Evolutionary conservation across 2,797 vertebrate species (phyloP), one percentile per base, ranked within the genome.

Genomic region (Leucoraja ocellata): DNA sequence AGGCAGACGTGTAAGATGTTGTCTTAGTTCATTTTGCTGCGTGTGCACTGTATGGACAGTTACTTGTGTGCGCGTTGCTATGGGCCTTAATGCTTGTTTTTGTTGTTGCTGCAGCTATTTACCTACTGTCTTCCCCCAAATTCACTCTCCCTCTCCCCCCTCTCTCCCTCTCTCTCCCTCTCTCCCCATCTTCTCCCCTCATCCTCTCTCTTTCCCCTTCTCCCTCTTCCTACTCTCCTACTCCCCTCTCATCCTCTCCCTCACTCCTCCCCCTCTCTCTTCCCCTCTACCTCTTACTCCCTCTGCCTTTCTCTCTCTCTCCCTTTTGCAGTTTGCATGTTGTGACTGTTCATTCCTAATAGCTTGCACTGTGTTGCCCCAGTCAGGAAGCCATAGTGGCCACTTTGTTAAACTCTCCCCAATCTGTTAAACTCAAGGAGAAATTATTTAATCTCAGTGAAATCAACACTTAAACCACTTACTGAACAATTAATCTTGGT

Each of bases 1-100:
- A 98, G 97, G 98, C 98, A 98, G 98, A 99, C 98, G 98, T 97
- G 98, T 99, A 99, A 99, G 98, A 98, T 96, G 96, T 96, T 95
- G 94, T 95, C 95, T 94, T 84, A 84, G 54, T 61, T 92, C 95
- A 95, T 95, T 96, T 94, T 68, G 32, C 84, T 88, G 84, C 96
- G 78, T 96, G 95, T 97, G 93, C 94, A 94, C 94, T 81, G 61
- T 93, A 84, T 94, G 93, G 94, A 61, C 46, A 81, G 21, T 13
- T 32, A 95, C 95, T 95, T 95, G 96, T 96, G 95, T 96, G 96
- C 95, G 95, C 88, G n/a, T 25, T 92, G 71, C 68, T 54, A 76
- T 0, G 23, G n/a, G 28, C n/a, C n/a, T n/a, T 18, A 68, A 73
- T 74, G 68, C 90, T 74, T 92, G 23, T 46, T 91, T 68, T 68